Evolutionary conservation across 2,113 vertebrate genomes (phyloP).

Genomic region (Alethe castanea): DNA sequence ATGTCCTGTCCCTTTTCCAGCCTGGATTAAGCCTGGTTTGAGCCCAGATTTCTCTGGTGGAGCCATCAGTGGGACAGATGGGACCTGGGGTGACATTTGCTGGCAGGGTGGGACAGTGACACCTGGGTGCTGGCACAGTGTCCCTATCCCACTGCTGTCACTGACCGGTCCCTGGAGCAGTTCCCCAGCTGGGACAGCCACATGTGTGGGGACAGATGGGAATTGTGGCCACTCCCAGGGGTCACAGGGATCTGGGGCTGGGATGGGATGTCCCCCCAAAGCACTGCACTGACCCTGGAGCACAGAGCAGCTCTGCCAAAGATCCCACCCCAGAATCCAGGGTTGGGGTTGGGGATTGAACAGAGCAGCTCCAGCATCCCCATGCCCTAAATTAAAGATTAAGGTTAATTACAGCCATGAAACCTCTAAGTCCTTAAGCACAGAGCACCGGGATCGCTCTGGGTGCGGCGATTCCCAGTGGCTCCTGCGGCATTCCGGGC

Average conservation of each 20-base stretch:
- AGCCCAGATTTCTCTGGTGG: fast-evolving
- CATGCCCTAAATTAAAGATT: constrained; percentile 53
- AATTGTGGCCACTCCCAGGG: fast-evolving
- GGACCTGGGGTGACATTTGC: not conserved
- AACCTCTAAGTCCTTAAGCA: constrained; percentile 10
- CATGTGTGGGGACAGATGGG: fast-evolving
- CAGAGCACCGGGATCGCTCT: fast-evolving
- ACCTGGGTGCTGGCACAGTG: not conserved
- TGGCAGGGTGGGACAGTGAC: not conserved
- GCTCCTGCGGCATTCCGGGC: fast-evolving
- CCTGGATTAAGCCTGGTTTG: not conserved
- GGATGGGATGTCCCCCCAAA: fast-evolving
- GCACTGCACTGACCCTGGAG: fast-evolving
- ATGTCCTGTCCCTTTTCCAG: not conserved
- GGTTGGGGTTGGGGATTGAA: not conserved
- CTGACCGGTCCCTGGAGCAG: not conserved
- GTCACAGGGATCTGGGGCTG: fast-evolving
- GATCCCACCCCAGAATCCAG: not conserved
- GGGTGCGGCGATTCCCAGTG: fast-evolving
- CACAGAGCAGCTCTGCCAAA: fast-evolving
- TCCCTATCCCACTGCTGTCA: fast-evolving
- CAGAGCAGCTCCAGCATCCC: not conserved
- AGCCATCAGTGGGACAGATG: not conserved
- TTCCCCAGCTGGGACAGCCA: not conserved
- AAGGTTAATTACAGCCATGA: constrained; percentile 56